Conservation (phyloP, 2,888 invertebrate genomes). For the Tribolium freemani region DNA sequence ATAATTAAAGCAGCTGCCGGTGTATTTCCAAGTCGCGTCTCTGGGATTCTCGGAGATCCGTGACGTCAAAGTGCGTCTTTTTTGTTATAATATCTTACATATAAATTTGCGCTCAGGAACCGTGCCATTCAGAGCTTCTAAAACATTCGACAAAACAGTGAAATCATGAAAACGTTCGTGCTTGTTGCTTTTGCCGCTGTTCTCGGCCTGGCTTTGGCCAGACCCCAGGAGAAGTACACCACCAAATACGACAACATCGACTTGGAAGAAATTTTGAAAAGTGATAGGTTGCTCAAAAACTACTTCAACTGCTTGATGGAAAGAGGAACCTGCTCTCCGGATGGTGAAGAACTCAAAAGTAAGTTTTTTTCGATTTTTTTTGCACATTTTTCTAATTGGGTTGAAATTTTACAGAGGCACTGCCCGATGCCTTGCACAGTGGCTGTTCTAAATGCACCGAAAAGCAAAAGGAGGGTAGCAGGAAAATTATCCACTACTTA, state of each 20-base stretch:
- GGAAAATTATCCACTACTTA: conserved; percentile 75
- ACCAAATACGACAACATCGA: conserved; percentile 80
- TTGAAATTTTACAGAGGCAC: conserved; percentile 68
- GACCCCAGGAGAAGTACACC: conserved; percentile 69
- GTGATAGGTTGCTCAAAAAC: conserved; percentile 75
- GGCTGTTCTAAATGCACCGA: conserved; percentile 78
- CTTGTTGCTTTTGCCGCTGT: conserved; percentile 5
- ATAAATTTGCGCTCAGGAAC: conserved; percentile 20
- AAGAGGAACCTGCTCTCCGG: conserved; percentile 76
- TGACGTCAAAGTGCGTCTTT: conserved; percentile 24
- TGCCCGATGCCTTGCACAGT: conserved; percentile 79
- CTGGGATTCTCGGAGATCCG: conserved; percentile 26
- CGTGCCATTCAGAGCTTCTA: conserved; percentile 3
- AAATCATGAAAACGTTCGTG: conserved; percentile 21
- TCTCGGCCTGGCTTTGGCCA: conserved; percentile 10
- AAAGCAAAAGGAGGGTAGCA: conserved; percentile 73
- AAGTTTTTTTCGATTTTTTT: conserved; percentile 60
- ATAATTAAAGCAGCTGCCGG: conserved; percentile 15
- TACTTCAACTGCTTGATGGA: conserved; percentile 78
- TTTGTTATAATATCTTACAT: conserved; percentile 8
- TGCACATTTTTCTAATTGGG: neutral
- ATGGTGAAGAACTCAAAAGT: conserved; percentile 81
- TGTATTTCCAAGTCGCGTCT: conserved; percentile 13
- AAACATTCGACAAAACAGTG: conserved; percentile 1
- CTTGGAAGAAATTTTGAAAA: conserved; percentile 76